phyloP scores from a whole-genome alignment of 2,888 invertebrate genomes.

The Fragum whitleyi region DNA sequence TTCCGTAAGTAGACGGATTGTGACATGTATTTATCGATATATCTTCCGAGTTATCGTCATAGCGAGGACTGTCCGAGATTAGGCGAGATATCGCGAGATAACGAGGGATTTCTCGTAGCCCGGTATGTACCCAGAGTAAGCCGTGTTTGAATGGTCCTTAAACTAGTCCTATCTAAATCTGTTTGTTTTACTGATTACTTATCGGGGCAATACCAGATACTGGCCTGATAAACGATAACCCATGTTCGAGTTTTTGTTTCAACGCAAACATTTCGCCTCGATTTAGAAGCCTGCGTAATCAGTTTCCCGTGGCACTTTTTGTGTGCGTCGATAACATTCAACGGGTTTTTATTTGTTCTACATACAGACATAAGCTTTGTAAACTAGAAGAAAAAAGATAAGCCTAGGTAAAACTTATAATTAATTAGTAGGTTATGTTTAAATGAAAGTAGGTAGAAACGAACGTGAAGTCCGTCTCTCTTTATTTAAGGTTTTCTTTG shows the following conservation, averaged over 20 bases:
- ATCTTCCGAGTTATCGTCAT: conserved; percentile 53
- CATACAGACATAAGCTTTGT: conserved; percentile 22
- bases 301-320: conserved; percentile 34
- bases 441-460: conserved; percentile 3
- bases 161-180: conserved; percentile 59
- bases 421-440: neutral
- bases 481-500: conserved; percentile 3
- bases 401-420: conserved; percentile 6
- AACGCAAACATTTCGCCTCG: conserved; percentile 21
- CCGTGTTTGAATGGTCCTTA: conserved; percentile 43
- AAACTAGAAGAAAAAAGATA: neutral
- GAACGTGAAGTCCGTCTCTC: conserved; percentile 4
- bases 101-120: conserved; percentile 48
- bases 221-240: conserved; percentile 47
- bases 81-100: conserved; percentile 58
- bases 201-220: conserved; percentile 55
- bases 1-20: conserved; percentile 58
- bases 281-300: conserved; percentile 22
- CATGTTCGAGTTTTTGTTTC: conserved; percentile 32
- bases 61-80: conserved; percentile 63
- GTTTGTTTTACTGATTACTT: conserved; percentile 59
- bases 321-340: conserved; percentile 25
- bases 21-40: conserved; percentile 61
- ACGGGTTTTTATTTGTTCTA: conserved; percentile 18
- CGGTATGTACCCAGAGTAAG: conserved; percentile 55